A percentile compares a stretch with the other conserved stretches of the same genome.
phyloP scores from a whole-genome alignment of 1,140 invertebrate genomes.

The Lineus longissimus region DNA sequence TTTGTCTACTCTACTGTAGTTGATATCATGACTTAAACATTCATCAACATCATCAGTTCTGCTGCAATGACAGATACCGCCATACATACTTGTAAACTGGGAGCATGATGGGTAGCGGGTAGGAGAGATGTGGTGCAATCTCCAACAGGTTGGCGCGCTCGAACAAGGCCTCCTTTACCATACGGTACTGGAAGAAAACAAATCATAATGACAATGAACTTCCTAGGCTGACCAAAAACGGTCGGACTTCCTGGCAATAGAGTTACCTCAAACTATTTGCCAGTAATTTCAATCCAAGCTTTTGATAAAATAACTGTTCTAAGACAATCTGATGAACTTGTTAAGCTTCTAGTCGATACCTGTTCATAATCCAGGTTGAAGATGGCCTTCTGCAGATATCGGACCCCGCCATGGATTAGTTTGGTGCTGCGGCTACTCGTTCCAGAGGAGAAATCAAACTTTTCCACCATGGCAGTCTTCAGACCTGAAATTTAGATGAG shows the following conservation, averaged over 20 bases:
- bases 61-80: too few relatives aligned
- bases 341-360: too few relatives aligned
- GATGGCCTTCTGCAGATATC: constrained; percentile 97
- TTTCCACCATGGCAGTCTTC: constrained; percentile 93
- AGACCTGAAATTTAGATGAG: constrained; percentile 63
- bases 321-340: too few relatives aligned
- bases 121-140: constrained; percentile 93
- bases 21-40: too few relatives aligned
- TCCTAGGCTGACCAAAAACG: not conserved
- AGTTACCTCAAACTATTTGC: too few relatives aligned
- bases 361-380: constrained; percentile 84
- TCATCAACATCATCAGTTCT: too few relatives aligned
- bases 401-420: constrained; percentile 97
- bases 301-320: too few relatives aligned
- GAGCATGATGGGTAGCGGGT: constrained; percentile 96
- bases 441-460: constrained; percentile 96
- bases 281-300: too few relatives aligned
- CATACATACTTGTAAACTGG: constrained; percentile 90
- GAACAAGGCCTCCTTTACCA: constrained; percentile 77
- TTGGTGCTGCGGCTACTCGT: constrained; percentile 94
- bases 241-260: constrained; percentile 1
- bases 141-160: constrained; percentile 91
- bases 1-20: too few relatives aligned
- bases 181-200: constrained; percentile 44
- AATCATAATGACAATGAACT: not conserved